Base-by-base conservation (phyloP, 2,797 vertebrate species). In the Adrianichthys oophorus region DNA sequence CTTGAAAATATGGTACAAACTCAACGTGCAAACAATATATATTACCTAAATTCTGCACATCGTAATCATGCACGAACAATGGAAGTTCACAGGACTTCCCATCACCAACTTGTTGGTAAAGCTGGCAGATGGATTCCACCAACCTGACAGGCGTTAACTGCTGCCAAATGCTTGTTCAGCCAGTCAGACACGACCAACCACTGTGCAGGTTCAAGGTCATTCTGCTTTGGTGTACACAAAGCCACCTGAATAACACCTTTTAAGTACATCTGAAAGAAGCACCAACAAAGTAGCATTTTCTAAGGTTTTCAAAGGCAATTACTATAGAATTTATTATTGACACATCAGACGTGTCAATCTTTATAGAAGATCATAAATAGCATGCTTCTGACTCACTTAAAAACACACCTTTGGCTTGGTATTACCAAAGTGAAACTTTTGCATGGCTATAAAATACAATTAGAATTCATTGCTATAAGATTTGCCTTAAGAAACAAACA, bases 121-220 rank as follows among this genome's bases (percentile, higher is more conserved):
- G 15, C 12, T 2, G 0, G n/a, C 17, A 43, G 50, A 48, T 46
- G 59, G 61, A 56, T 32, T 65, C 53, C 19, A 24, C n/a, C 19
- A 0, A 2, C 53, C 66, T 56, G 51, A 50, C 29, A 17, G 16
- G 23, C n/a, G n/a, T 54, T 52, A 58, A 10, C 45, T 57, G 40
- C 32, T 3, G 26, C 41, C 12, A 37, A 37, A 41, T 51, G 48
- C 65, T 54, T 56, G 76, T 37, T 68, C 44, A 63, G 71, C 79
- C 61, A 60, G 80, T 80, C 55, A 16, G 55, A 56, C 57, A 43
- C 52, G 51, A 50, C n/a, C 62, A 14, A 51, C 41, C 44, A 15
- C 3, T 8, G 41, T 40, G 21, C 16, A 4, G 16, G 5, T 52
- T 62, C 59, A 56, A 4, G 0, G 41, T 14, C n/a, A 40, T 7